Evolutionary conservation across 1,140 invertebrate genomes (phyloP).

Genomic region (Ylistrum balloti): DNA sequence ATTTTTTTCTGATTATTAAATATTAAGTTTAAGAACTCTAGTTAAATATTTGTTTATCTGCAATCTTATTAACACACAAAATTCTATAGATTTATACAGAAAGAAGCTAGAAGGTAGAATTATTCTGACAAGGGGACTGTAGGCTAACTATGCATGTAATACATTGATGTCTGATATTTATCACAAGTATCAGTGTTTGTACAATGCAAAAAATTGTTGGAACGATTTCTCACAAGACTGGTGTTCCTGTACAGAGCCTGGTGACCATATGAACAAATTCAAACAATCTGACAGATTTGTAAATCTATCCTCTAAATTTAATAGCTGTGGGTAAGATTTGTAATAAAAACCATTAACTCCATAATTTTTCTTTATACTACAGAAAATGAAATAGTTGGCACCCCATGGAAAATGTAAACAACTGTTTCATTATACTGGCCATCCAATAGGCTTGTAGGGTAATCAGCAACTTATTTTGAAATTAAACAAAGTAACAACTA

Average conservation of each 20-base stretch:
- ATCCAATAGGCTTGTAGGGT: slow-evolving; percentile 31
- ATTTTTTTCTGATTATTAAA: background rate
- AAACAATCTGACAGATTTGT: slow-evolving; percentile 58
- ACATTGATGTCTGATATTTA: slow-evolving; percentile 19
- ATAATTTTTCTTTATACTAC: slow-evolving; percentile 25
- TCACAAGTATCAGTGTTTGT: slow-evolving; percentile 38
- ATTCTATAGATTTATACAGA: background rate
- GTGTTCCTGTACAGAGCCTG: background rate
- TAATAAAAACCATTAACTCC: slow-evolving; percentile 29
- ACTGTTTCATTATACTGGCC: background rate
- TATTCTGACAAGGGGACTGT: background rate
- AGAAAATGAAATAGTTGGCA: slow-evolving; percentile 51
- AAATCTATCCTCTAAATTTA: slow-evolving; percentile 52
- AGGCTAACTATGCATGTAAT: background rate
- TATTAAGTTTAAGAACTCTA: background rate
- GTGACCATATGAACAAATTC: slow-evolving; percentile 57
- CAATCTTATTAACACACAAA: background rate
- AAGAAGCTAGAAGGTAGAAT: background rate
- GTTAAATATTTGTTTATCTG: background rate
- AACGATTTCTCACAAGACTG: slow-evolving; percentile 6
- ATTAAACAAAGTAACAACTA: slow-evolving; percentile 27
- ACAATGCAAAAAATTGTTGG: slow-evolving; percentile 39
- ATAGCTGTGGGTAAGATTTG: slow-evolving; percentile 47
- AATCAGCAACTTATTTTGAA: slow-evolving; percentile 50
- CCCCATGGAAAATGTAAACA: slow-evolving; percentile 51